Conservation (phyloP, 2,888 invertebrate genomes). For the Morpho achilles region DNA sequence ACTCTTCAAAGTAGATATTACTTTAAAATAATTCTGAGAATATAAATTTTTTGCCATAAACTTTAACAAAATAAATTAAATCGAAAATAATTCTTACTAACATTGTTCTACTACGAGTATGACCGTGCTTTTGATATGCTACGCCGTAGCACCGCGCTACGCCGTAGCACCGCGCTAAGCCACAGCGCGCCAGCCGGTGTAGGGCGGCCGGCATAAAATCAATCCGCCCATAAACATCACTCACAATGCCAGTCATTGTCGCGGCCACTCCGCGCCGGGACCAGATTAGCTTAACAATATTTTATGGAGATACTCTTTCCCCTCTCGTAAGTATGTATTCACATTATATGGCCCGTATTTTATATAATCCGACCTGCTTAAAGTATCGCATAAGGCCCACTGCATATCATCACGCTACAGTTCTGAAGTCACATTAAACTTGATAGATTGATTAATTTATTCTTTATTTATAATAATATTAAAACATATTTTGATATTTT, state of each 20-base stretch:
- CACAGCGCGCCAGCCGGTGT: conserved; percentile 5
- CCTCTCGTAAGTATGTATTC: conserved; percentile 9
- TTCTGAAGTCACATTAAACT: not conserved
- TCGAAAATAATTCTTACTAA: too few relatives aligned
- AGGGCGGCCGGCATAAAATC: conserved; percentile 18
- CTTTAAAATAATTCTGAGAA: too few relatives aligned
- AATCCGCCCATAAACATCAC: conserved; percentile 22
- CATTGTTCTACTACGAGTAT: not conserved
- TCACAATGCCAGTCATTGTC: conserved; percentile 18
- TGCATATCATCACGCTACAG: not conserved
- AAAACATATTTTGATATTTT: too few relatives aligned
- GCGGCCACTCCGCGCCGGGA: conserved; percentile 7
- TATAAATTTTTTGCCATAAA: too few relatives aligned
- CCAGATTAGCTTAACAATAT: conserved; percentile 19
- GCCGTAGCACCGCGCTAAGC: too few relatives aligned
- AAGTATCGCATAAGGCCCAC: not conserved
- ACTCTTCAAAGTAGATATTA: too few relatives aligned
- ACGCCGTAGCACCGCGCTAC: too few relatives aligned
- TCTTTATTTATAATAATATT: not conserved
- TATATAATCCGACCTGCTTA: not conserved
- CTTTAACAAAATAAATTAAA: too few relatives aligned
- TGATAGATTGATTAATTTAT: not conserved
- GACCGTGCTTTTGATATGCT: not conserved
- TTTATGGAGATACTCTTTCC: conserved; percentile 11
- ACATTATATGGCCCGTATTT: conserved; percentile 8